phyloP scores from a whole-genome alignment of 1,140 invertebrate species.

The Euwallacea similis region DNA sequence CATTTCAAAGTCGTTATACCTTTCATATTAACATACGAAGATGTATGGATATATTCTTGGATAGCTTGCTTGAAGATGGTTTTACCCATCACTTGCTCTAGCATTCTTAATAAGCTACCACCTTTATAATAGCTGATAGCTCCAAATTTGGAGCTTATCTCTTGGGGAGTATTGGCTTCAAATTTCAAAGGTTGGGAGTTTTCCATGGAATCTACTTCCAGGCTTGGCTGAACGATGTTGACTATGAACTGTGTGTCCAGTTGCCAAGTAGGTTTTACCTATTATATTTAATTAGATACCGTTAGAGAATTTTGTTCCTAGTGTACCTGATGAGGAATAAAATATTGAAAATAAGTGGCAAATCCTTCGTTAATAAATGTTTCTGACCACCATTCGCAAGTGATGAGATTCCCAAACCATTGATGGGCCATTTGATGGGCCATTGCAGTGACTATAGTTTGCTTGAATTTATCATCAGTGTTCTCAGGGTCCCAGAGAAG shows the following conservation, averaged over 20 bases:
- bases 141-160: constrained; percentile 59
- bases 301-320: too few species aligned
- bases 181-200: constrained; percentile 48
- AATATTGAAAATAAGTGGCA: constrained; percentile 79
- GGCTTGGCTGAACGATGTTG: constrained; percentile 53
- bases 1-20: too few species aligned
- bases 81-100: constrained; percentile 68
- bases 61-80: constrained; percentile 64
- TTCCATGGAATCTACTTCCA: constrained; percentile 47
- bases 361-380: constrained; percentile 93
- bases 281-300: too few species aligned
- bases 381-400: constrained; percentile 91
- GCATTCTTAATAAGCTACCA: constrained; percentile 75
- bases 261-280: constrained; percentile 38
- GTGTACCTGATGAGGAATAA: constrained; percentile 23
- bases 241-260: constrained; percentile 53
- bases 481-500: constrained; percentile 71
- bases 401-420: constrained; percentile 89
- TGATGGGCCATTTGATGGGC: constrained; percentile 91
- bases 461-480: constrained; percentile 73
- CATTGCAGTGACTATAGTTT: constrained; percentile 77
- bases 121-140: constrained; percentile 65
- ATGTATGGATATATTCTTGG: constrained; percentile 56
- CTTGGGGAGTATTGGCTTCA: constrained; percentile 39
- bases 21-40: constrained; percentile 50